Evolutionary conservation across 2,888 invertebrate genomes (phyloP).

Genomic region (Euspilapteryx auroguttella): DNA sequence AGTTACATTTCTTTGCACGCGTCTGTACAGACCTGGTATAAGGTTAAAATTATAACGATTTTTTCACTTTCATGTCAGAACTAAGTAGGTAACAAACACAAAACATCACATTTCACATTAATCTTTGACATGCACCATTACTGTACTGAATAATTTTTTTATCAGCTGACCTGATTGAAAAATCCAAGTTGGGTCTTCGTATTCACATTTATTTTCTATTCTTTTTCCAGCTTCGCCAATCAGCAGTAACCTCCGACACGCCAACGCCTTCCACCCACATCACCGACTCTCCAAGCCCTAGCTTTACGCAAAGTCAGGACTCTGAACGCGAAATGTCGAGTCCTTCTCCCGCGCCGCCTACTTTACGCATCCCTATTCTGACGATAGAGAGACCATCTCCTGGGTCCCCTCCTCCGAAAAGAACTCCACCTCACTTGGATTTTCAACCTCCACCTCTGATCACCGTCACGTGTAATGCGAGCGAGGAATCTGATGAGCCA

Average conservation of each 20-base stretch:
- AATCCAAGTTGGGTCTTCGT: too few relatives aligned
- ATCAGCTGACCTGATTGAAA: too few relatives aligned
- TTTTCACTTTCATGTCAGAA: too few relatives aligned
- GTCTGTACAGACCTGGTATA: too few relatives aligned
- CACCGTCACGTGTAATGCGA: conserved; percentile 75
- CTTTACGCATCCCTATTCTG: conserved; percentile 64
- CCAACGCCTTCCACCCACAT: conserved; percentile 47
- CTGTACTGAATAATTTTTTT: too few relatives aligned
- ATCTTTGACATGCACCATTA: too few relatives aligned
- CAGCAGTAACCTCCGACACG: conserved; percentile 40
- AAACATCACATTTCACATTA: too few relatives aligned
- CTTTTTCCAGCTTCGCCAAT: conserved; percentile 57
- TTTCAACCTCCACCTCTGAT: conserved; percentile 70
- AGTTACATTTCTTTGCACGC: too few relatives aligned
- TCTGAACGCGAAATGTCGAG: conserved; percentile 44
- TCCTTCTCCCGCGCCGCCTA: conserved; percentile 44
- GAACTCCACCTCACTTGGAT: conserved; percentile 67
- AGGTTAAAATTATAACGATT: too few relatives aligned
- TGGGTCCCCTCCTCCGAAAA: conserved; percentile 62
- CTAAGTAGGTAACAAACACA: too few relatives aligned
- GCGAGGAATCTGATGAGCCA: conserved; percentile 78
- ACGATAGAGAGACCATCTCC: conserved; percentile 72
- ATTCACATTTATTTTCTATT: too few relatives aligned
- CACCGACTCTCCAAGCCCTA: conserved; percentile 49
- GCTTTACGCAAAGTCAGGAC: conserved; percentile 46